Evolutionary conservation across 2,888 invertebrate species (phyloP), one percentile per base, ranked within the genome.

Genomic region (Euzetes globulus): DNA sequence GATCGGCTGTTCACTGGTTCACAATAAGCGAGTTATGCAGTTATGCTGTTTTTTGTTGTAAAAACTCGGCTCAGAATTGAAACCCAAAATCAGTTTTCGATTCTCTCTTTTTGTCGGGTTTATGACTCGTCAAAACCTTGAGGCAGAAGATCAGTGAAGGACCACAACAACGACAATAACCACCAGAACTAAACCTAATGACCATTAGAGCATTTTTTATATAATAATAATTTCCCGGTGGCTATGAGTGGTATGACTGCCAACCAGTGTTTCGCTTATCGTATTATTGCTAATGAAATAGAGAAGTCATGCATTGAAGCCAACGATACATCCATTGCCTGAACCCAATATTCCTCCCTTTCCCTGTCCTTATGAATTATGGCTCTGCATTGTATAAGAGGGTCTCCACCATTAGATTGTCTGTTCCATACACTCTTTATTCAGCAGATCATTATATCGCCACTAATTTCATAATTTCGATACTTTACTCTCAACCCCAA

Each of bases 191-290:
- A 63, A 63, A 63, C 63, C 63, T 63, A 63, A 63, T 63, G 63
- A 63, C 63, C 63, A 63, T 63, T 63, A 33, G 63, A 63, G 63
- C 63, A 63, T 63, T 63, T 63, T 63, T 63, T 63, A 63, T 63
- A 63, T 63, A 29, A 63, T 63, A 29, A 63, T 63, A 63, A 63
- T 63, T 63, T 63, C 33, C 63, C 63, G 27, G 33, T 63, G 37
- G 63, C 33, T 27, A 58, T 58, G 58, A 15, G 13, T 27, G 58
- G 25, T 27, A 58, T 58, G 58, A 25, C 58, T 58, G 11, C 58
- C 15, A 63, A 60, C 33, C 33, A 63, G n/a, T 63, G 37, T 63
- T 63, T 63, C 33, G 63, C 63, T 63, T 63, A 63, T 63, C 63
- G 27, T 63, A 63, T 63, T 63, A 63, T 63, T 63, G 63, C 63